These are phyloP conservation scores for Embiotoca jacksoni DNA, from an alignment of 2,113 vertebrate genomes.

Conservation along the genomic window DNA sequence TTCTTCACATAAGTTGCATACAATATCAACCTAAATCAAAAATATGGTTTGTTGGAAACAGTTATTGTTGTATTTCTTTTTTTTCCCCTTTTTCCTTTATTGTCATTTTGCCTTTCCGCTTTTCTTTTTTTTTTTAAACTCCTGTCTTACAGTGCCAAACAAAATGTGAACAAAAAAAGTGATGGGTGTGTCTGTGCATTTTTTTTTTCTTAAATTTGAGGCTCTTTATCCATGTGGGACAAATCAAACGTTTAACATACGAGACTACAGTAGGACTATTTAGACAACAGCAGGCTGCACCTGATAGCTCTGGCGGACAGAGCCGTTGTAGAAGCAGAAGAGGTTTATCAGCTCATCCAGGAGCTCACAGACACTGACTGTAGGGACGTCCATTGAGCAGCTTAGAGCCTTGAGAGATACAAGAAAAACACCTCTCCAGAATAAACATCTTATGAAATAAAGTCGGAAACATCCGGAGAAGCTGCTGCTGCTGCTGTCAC, in stretches of 20 bases:
- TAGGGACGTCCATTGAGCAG: conserved; percentile 88
- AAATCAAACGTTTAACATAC: too few relatives aligned
- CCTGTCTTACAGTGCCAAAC: too few relatives aligned
- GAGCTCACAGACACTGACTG: conserved; percentile 87
- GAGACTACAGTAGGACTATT: background rate
- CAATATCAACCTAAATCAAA: too few relatives aligned
- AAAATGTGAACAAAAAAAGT: too few relatives aligned
- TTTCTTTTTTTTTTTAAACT: too few relatives aligned
- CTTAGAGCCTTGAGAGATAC: conserved; percentile 88
- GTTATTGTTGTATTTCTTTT: too few relatives aligned
- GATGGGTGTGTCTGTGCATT: background rate
- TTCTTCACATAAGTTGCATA: too few relatives aligned
- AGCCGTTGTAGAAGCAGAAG: conserved; percentile 93
- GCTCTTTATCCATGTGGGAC: background rate
- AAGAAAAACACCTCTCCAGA: conserved; percentile 31
- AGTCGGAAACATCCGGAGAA: background rate
- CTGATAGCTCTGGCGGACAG: conserved; percentile 86
- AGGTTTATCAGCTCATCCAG: conserved; percentile 90
- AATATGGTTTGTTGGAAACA: too few relatives aligned
- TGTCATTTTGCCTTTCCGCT: too few relatives aligned
- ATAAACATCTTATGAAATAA: background rate
- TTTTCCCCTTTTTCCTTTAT: too few relatives aligned
- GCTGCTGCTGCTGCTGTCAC: background rate
- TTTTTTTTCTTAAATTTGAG: background rate
- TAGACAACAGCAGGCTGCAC: conserved; percentile 71